Evolutionary conservation across 2,797 vertebrate species (phyloP).

Genomic region (Acrossocheilus fasciatus): DNA sequence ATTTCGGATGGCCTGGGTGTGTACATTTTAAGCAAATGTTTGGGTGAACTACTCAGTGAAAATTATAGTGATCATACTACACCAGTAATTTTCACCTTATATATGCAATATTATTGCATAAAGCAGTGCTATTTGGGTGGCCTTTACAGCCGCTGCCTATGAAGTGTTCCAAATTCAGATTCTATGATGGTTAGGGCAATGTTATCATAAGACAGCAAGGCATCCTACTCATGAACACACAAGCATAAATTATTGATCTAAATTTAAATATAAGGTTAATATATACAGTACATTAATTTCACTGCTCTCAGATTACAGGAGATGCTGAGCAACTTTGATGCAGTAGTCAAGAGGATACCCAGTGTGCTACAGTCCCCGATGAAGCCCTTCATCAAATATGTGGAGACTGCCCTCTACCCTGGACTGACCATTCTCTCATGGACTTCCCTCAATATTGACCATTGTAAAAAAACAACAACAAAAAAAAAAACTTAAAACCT

Average conservation of each 20-base stretch:
- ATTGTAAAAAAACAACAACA: slow-evolving; percentile 67
- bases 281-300: neutral
- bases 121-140: neutral
- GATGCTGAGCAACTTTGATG: slow-evolving; percentile 75
- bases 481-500: neutral
- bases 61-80: neutral
- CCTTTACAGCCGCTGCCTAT: neutral
- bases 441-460: slow-evolving; percentile 76
- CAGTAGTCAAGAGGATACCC: slow-evolving; percentile 70
- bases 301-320: slow-evolving; percentile 75
- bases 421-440: slow-evolving; percentile 82
- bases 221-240: neutral
- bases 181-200: neutral
- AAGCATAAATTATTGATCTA: neutral
- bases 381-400: slow-evolving; percentile 75
- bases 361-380: slow-evolving; percentile 76
- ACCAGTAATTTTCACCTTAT: neutral
- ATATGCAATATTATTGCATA: neutral
- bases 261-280: neutral
- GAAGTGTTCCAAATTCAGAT: neutral
- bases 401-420: slow-evolving; percentile 78
- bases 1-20: neutral
- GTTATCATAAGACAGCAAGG: neutral
- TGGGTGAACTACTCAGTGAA: neutral
- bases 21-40: neutral